These are phyloP conservation scores for Eulimnadia texana DNA, from an alignment of 1,140 invertebrate genomes.

Conservation along the genomic window DNA sequence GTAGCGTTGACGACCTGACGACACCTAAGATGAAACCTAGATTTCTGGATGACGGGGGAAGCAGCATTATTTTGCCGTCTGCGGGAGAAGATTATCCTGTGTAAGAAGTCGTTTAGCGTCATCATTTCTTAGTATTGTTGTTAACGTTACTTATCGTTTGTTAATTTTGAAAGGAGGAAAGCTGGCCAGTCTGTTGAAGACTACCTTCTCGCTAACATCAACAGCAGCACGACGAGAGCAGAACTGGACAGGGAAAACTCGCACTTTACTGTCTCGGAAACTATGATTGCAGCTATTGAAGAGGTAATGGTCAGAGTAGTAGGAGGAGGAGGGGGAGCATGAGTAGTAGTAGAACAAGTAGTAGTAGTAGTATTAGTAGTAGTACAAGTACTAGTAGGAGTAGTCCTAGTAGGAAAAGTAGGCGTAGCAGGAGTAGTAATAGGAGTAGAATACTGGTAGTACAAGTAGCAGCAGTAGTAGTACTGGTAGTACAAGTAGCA, in stretches of 20 bases:
- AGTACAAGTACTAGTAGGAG: too few relatives aligned
- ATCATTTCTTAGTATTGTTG: neutral
- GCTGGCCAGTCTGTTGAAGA: conserved; percentile 57
- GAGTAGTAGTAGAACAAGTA: too few relatives aligned
- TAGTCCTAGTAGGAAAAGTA: too few relatives aligned
- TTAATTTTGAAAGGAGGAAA: conserved; percentile 31
- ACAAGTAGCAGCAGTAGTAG: too few relatives aligned
- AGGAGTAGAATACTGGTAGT: too few relatives aligned
- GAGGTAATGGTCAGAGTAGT: conserved; percentile 25
- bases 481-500: too few relatives aligned
- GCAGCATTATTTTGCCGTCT: conserved; percentile 39
- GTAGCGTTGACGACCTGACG: neutral
- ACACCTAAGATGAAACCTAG: conserved; percentile 18
- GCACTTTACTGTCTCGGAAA: conserved; percentile 71
- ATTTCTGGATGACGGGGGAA: conserved; percentile 44
- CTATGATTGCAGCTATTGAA: conserved; percentile 68
- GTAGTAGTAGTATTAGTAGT: too few relatives aligned
- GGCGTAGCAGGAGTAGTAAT: too few relatives aligned
- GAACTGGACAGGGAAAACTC: conserved; percentile 73
- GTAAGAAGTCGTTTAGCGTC: neutral
- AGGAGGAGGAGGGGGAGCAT: conserved; percentile 18
- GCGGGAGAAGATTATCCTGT: conserved; percentile 32
- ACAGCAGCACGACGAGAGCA: conserved; percentile 52
- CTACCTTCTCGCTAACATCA: conserved; percentile 50
- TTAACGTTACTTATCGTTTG: neutral